Conservation (phyloP, 2,888 invertebrate genomes). For the Pachliopta kotzebuea region DNA sequence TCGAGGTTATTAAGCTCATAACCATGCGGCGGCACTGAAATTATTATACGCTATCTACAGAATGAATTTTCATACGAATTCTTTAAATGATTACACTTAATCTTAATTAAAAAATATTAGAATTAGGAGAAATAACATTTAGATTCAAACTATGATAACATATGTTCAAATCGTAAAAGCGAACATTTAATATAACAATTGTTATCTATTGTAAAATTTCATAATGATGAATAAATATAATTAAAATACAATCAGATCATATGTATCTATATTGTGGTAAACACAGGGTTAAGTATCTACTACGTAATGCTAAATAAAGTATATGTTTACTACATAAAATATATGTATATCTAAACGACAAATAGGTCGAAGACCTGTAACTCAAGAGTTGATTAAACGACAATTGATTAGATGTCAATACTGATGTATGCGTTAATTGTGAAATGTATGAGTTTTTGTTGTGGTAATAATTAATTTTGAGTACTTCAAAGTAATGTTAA, state of each 20-base stretch:
- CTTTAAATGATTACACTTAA: neutral
- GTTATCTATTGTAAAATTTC: no score
- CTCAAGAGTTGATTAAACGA: neutral
- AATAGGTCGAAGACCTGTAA: no score
- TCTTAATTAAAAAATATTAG: neutral
- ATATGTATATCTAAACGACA: neutral
- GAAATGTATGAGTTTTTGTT: slow-evolving; percentile 1
- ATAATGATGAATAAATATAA: no score
- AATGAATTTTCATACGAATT: neutral
- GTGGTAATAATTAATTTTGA: neutral
- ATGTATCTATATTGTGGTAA: no score
- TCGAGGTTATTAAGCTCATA: slow-evolving; percentile 84
- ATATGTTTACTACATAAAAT: no score
- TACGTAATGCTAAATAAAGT: no score
- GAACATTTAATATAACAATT: no score
- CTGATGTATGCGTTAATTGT: neutral
- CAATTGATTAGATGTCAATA: neutral
- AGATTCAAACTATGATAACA: neutral
- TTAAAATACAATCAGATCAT: no score
- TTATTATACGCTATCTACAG: slow-evolving; percentile 1
- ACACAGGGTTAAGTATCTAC: no score
- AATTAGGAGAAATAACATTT: neutral
- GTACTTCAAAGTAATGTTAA: neutral
- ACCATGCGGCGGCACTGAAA: slow-evolving; percentile 82
- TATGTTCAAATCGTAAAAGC: no score